phyloP scores from a whole-genome alignment of 2,888 invertebrate species.

The Mythimna albipuncta region DNA sequence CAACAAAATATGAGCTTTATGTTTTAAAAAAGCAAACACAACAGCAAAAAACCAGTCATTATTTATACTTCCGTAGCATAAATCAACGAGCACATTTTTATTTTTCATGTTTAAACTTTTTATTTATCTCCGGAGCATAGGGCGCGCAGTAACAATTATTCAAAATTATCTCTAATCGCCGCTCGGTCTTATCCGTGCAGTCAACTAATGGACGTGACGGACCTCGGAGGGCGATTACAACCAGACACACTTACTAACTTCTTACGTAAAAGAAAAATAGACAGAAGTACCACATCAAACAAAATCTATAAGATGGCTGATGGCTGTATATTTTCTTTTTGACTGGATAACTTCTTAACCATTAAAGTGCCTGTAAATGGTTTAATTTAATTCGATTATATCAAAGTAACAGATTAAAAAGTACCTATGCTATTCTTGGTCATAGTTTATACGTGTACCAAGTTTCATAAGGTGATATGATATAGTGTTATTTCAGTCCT shows the following conservation, averaged over 20 bases:
- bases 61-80: neutral
- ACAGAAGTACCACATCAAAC: constrained; percentile 20
- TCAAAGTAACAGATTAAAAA: too few relatives aligned
- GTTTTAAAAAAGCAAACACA: too few relatives aligned
- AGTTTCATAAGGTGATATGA: too few relatives aligned
- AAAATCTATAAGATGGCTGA: neutral
- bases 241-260: constrained; percentile 64
- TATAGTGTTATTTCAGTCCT: too few relatives aligned
- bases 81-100: constrained; percentile 9
- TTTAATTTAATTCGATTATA: too few relatives aligned
- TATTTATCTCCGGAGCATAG: constrained; percentile 48
- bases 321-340: neutral
- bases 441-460: too few relatives aligned
- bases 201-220: constrained; percentile 66
- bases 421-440: too few relatives aligned
- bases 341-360: neutral
- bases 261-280: constrained; percentile 10
- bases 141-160: constrained; percentile 60
- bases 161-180: constrained; percentile 61
- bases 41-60: too few relatives aligned
- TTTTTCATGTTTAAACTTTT: constrained; percentile 35
- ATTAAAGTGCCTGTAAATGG: too few relatives aligned
- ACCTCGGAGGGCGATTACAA: constrained; percentile 62
- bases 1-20: too few relatives aligned
- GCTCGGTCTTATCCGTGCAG: constrained; percentile 59